Evolutionary conservation across 1,140 invertebrate species (phyloP), one percentile per base, ranked within the genome.

Genomic region (Drosophila tani): DNA sequence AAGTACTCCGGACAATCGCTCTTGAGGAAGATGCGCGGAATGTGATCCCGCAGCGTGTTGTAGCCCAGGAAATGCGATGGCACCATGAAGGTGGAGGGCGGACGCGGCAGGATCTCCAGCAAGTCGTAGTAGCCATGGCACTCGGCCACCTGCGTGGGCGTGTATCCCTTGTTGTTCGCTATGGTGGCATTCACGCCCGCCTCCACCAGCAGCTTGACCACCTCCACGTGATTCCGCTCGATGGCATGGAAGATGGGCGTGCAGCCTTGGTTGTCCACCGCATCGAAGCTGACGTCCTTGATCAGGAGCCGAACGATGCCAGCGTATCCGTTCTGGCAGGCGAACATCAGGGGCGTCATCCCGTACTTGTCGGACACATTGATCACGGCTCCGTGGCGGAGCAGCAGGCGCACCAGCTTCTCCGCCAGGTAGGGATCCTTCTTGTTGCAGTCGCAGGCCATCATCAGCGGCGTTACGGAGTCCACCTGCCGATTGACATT

Each of bases 191-290:
- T 79, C 5, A 93, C 91, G 9, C 92, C 93, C 5, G 84, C 79
- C 11, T 93, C 86, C 6, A 94, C 47, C 32, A 94, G 79, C 27
- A 92, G 65, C 77, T 93, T 83, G 11, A 94, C 93, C 43, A 94
- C 79, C 9, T 93, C 84, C 1, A 70, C 40, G 41, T 92, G 87
- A 67, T 93, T 93, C 19, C 85, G 77, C 51, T 93, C 91, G 5
- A 94, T 92, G n/a, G 94, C 94, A 91, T 93, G 93, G 63, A 94
- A 94, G 46, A 94, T 81, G 8, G 93, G 91, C 56, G 92, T 93
- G 86, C 93, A 93, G 0, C 93, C 93, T 41, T 94, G 92, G 79
- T 94, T 94, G 74, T 94, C 93, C 21, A 90, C 71, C 9, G 90
- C 91, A 64, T 94, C 85, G 21, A 91, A 81, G 66, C 88, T 91